These are phyloP conservation scores for Lamproptera curius DNA, from an alignment of 2,888 invertebrate genomes.

Conservation along the genomic window DNA sequence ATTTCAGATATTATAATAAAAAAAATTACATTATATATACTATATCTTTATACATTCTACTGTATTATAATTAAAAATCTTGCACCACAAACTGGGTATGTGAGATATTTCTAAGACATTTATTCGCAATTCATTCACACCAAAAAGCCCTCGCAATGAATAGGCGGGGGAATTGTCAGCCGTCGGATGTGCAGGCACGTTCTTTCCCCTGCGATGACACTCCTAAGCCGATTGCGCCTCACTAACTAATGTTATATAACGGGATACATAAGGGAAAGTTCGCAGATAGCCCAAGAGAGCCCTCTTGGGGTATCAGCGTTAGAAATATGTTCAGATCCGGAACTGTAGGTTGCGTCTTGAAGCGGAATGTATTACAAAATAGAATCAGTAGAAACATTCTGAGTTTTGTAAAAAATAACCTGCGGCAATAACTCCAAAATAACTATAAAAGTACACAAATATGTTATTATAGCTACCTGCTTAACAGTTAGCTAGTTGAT, in stretches of 20 bases:
- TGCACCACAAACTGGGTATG: neutral
- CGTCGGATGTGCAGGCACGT: slow-evolving; percentile 16
- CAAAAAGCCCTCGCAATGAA: slow-evolving; percentile 17
- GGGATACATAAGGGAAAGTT: slow-evolving; percentile 19
- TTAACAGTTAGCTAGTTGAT: too few relatives aligned
- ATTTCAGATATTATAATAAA: neutral
- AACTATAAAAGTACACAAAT: too few relatives aligned
- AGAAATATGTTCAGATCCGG: slow-evolving; percentile 9
- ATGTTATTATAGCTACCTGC: too few relatives aligned
- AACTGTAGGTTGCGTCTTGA: neutral
- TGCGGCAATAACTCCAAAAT: too few relatives aligned
- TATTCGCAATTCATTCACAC: too few relatives aligned
- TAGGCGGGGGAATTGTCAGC: slow-evolving; percentile 17
- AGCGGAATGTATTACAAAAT: too few relatives aligned
- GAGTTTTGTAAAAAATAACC: too few relatives aligned
- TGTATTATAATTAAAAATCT: neutral
- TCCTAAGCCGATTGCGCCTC: slow-evolving; percentile 11
- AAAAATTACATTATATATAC: neutral
- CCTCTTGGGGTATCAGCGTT: slow-evolving; percentile 8
- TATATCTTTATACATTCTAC: neutral
- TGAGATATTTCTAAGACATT: slow-evolving; percentile 3
- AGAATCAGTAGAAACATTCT: too few relatives aligned
- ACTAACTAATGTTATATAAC: slow-evolving; percentile 19
- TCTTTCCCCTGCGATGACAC: slow-evolving; percentile 9
- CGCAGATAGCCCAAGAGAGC: slow-evolving; percentile 14